Evolutionary conservation across 1,140 invertebrate species (phyloP).

Genomic region (Parasteatoda tepidariorum): DNA sequence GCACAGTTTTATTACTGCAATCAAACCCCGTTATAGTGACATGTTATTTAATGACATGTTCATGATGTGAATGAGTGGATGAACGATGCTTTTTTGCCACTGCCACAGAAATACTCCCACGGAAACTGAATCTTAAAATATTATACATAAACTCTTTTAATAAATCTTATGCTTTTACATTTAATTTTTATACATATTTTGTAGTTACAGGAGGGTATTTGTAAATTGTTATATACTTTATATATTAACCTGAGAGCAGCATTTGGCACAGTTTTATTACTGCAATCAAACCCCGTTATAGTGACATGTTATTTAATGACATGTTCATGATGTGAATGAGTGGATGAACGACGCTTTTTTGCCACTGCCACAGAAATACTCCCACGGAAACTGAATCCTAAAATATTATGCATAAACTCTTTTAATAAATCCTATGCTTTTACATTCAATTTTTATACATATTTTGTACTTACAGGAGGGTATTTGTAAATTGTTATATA

Average conservation of each 20-base stretch:
- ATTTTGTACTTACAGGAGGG: no score
- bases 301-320: no score
- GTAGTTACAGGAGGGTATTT: no score
- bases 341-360: constrained; percentile 38
- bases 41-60: constrained; percentile 54
- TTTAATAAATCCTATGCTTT: not conserved
- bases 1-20: no score
- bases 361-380: constrained; percentile 20
- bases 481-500: no score
- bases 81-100: constrained; percentile 24
- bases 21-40: no score
- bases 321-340: constrained; percentile 53
- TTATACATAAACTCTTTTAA: not conserved
- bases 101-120: constrained; percentile 39
- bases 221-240: no score
- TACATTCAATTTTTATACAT: no score
- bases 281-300: no score
- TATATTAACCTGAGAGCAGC: no score
- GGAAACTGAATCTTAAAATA: constrained; percentile 59
- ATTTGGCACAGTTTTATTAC: no score
- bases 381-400: constrained; percentile 61
- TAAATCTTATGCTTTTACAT: not conserved
- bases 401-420: not conserved
- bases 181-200: no score
- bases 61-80: constrained; percentile 48